Base-by-base conservation (phyloP, 37 sponge, comb jelly and placozoan genomes). In the Diacarnus erythraeanus region DNA sequence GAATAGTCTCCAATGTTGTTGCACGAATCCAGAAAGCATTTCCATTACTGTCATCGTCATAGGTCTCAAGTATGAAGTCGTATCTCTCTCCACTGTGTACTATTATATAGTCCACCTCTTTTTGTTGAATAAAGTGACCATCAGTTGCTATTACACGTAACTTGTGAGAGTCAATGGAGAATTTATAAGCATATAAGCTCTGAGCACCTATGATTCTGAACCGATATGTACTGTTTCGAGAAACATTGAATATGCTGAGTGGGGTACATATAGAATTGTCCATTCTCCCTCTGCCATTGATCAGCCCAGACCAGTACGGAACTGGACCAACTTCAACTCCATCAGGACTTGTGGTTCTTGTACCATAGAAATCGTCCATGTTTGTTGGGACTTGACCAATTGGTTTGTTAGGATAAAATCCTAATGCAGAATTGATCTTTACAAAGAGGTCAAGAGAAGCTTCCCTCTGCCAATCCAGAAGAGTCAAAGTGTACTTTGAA, bases 201-300 rank as follows among this genome's bases (percentile, higher is more conserved):
- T 93, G 93, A 51, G 93, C 89, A 9, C 93, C 93, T 61, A 93
- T 69, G 43, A 88, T 3, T 25, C 93, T 78, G 71, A 93, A 93
- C 60, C 93, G 43, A 47, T 93, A 93, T 0, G 20, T 76, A 66
- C 30, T 77, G 10, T 78, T 77, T 42, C 18, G 4, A 29, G 2
- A 33, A 1, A 81, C 71, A 25, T 17, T 69, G 22, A 87, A 81
- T 2, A 58, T 30, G 9, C 37, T 59, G n/a, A 81, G 72, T 0
- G 21, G 2, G 0, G 67, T 65, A 18, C 41, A 36, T 26, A 5
- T 58, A 71, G 21, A 73, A 38, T 15, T 38, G 10, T 57, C 1
- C 69, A 79, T 42, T 59, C 89, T 57, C 34, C 94, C 90, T 69
- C 20, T 57, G 3, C 87, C 94, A 79, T 93, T 93, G 47, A 93